These are phyloP conservation scores for Apis laboriosa DNA, from an alignment of 1,140 invertebrate genomes.

Conservation along the genomic window DNA sequence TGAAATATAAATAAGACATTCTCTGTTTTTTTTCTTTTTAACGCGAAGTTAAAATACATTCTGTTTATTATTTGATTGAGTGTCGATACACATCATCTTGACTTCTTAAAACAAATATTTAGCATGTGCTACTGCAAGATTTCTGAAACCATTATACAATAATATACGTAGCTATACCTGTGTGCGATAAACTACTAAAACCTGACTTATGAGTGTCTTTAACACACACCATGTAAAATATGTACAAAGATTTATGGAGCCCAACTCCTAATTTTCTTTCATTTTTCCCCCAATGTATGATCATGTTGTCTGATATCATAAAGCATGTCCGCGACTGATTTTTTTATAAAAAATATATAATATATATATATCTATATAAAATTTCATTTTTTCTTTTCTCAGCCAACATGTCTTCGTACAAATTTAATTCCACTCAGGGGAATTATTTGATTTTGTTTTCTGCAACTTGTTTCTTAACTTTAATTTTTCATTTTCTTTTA, in stretches of 20 bases:
- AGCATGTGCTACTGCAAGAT: conserved; percentile 43
- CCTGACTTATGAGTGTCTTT: conserved; percentile 38
- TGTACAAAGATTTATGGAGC: conserved; percentile 62
- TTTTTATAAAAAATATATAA: conserved; percentile 68
- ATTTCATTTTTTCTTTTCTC: conserved; percentile 52
- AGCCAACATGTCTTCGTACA: conserved; percentile 54
- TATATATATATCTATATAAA: conserved; percentile 63
- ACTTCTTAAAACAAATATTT: conserved; percentile 48
- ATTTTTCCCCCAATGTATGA: conserved; percentile 12
- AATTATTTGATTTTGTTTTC: conserved; percentile 58
- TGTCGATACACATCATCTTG: conserved; percentile 47
- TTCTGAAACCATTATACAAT: conserved; percentile 60
- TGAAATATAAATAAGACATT: background rate
- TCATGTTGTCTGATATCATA: conserved; percentile 41
- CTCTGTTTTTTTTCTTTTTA: too few species aligned
- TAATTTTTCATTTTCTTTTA: conserved; percentile 33
- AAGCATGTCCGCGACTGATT: conserved; percentile 45
- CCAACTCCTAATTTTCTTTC: conserved; percentile 36
- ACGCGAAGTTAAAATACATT: background rate
- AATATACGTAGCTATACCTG: conserved; percentile 48
- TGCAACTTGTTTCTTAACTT: conserved; percentile 45
- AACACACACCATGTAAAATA: conserved; percentile 66
- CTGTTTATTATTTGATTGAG: conserved; percentile 23
- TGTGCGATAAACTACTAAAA: conserved; percentile 57
- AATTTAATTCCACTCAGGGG: conserved; percentile 53